Conservation (phyloP, 2,113 vertebrate genomes). For the Neodontobutis hainanensis region DNA sequence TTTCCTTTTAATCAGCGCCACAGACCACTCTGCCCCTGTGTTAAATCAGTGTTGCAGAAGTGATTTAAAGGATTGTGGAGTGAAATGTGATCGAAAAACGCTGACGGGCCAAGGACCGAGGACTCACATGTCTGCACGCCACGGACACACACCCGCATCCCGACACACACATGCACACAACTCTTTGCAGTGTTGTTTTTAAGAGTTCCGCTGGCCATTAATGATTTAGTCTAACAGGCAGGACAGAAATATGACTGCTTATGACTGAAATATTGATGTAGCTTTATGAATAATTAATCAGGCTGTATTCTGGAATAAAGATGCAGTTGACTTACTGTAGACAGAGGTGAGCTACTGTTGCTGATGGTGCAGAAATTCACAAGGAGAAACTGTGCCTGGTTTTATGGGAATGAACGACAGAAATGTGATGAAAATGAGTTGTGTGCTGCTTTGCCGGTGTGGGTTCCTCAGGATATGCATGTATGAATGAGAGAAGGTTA, state of each 20-base stretch:
- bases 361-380: conserved; percentile 15
- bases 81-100: conserved; percentile 10
- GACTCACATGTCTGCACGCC: conserved; percentile 28
- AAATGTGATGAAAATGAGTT: not conserved
- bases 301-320: conserved; percentile 73
- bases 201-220: conserved; percentile 61
- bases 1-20: conserved; percentile 67
- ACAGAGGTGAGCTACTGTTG: conserved; percentile 48
- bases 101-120: conserved; percentile 30
- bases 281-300: conserved; percentile 62
- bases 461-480: conserved; percentile 37
- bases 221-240: conserved; percentile 77
- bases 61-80: conserved; percentile 39
- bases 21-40: conserved; percentile 32
- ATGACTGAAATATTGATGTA: conserved; percentile 76
- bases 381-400: not conserved
- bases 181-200: conserved; percentile 64
- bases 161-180: not conserved
- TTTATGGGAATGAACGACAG: conserved; percentile 3
- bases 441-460: not conserved
- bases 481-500: conserved; percentile 46
- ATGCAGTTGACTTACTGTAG: conserved; percentile 74
- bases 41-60: conserved; percentile 60
- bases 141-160: no score
- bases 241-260: conserved; percentile 75